Base-by-base conservation (phyloP, 2,888 invertebrate genomes). In the Oscheius sp. region DNA sequence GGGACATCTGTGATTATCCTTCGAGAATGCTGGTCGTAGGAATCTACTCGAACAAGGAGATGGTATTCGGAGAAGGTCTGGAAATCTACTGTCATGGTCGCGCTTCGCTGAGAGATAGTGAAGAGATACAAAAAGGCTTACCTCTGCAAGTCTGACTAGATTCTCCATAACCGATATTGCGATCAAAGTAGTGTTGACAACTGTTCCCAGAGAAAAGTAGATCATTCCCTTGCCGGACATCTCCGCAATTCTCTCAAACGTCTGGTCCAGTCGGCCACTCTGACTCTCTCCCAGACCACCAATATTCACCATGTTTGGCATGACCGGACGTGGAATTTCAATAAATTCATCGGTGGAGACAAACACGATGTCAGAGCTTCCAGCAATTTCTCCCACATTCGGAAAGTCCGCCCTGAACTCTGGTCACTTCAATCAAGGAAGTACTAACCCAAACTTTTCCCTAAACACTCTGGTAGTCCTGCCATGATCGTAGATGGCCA, bases 311-410 rank as follows among this genome's bases (percentile, higher is more conserved):
- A 82, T 55, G 48, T 85, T 85, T 11, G 81, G 74, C 1, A 80
- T 57, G 1, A 78, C 76, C 33, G 85, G 85, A 1, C 84, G 71
- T n/a, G 78, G 84, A 29, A 85, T 76, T 32, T 84, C 84, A 7
- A 85, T 50, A 11, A 85, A 73, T 53, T 85, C 85, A 47, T 84
- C 84, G 10, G 80, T 80, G 5, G 80, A 76, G 7, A 85, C 78
- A 48, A 85, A 84, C 13, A 85, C 71, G 11, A 84, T 51, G 48
- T 83, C 83, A 11, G 83, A 79, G 2, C 75, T 75, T 53, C 72
- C 73, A 5, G 81, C 81, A 37, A 83, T 66, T 1, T 73, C 53
- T 7, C 75, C 73, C 10, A 84, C 66, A 37, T 73, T 29, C 3
- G 84, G 84, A 63, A 85, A 84, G 5, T 77, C 75, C 3, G 76